Evolutionary conservation across 1,140 invertebrate genomes (phyloP), one percentile per base, ranked within the genome.

Genomic region (Dolichoris vasculosae): DNA sequence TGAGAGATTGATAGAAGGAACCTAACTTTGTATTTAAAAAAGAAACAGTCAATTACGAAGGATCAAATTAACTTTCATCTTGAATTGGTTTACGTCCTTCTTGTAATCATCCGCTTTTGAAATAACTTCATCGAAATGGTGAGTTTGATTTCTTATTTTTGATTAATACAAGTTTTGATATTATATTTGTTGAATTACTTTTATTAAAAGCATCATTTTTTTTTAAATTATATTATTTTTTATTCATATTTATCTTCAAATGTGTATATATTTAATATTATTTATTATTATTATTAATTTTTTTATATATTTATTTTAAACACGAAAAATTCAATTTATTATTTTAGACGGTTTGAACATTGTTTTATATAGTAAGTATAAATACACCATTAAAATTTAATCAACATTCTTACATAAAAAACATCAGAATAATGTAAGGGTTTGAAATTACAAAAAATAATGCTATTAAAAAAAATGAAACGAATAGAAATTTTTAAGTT

Each of bases 71-170:
- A 40, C 2, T 71, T 71, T 71, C 23, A 40, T 7, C 38, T 67
- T 32, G 7, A 35, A 32, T 64, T 32, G 9, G 17, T 55, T 55
- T 11, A 55, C 51, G 17, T 11, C 17, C 7, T 64, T 64, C 59
- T 59, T 6, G 15, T 59, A 32, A 64, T 64, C 63, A 32, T 69
- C 32, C 64, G 2, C 15, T 20, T 59, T 59, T 35, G 3, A 17
- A 13, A 71, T 35, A 67, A 38, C 26, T 71, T 71, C 15, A 71
- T 38, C 38, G 15, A 71, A 71, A 71, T 71, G 69, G 69, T 71
- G 23, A 71, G 69, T 71, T 40, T 35, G 2, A 1, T 35, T 13
- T 67, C 11, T 67, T 32, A 3, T 67, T 67, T 15, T 35, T n/a
- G n/a, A n/a, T n/a, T n/a, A n/a, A n/a, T n/a, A n/a, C n/a, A n/a